Evolutionary conservation across 2,888 invertebrate genomes (phyloP).

Genomic region (Fragum whitleyi): DNA sequence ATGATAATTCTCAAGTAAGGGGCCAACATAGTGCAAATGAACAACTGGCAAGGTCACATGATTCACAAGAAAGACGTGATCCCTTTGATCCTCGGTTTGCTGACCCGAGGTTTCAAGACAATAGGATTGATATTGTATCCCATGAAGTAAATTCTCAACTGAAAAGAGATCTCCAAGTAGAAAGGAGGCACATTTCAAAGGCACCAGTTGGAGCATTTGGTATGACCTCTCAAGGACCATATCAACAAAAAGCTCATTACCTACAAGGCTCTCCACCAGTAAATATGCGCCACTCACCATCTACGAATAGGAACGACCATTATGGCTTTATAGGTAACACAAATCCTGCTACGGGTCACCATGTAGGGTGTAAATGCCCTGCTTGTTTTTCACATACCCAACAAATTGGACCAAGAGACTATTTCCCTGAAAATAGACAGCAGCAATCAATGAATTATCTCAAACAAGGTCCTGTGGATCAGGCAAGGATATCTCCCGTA

Average conservation of each 20-base stretch:
- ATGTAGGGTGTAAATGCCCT: conserved; percentile 49
- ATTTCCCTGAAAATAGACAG: conserved; percentile 17
- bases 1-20: background rate
- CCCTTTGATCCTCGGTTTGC: conserved; percentile 23
- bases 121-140: conserved; percentile 17
- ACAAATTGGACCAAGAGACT: background rate
- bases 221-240: background rate
- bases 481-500: background rate
- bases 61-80: background rate
- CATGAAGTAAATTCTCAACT: conserved; percentile 9
- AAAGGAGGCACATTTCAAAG: conserved; percentile 1
- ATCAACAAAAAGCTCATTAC: background rate
- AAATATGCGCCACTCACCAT: background rate
- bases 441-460: conserved; percentile 39
- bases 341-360: conserved; percentile 16
- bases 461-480: background rate
- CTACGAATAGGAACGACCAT: background rate
- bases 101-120: conserved; percentile 19
- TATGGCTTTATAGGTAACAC: background rate
- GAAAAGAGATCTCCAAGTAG: background rate
- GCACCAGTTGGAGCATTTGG: background rate
- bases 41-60: background rate
- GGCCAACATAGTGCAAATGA: background rate
- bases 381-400: conserved; percentile 19
- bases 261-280: background rate